Percentiles rank a stretch among this genome's conserved stretches.
phyloP scores from a whole-genome alignment of 35 echinoderm and acorn worm genomes.

The Heliocidaris erythrogramma region DNA sequence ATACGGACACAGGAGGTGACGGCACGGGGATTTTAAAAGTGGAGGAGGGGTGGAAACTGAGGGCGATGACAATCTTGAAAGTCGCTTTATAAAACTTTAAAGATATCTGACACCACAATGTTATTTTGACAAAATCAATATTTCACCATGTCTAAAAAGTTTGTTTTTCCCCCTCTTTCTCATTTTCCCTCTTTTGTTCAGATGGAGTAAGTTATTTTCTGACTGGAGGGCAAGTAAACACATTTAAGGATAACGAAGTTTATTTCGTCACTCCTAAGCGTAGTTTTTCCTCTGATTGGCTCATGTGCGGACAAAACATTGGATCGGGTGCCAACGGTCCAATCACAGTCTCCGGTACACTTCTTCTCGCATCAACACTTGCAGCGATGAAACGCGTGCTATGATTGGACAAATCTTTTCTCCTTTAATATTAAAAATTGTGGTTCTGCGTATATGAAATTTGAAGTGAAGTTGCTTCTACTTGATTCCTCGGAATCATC shows the following conservation, averaged over 20 bases:
- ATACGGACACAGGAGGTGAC: no score
- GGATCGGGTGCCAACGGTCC: neutral
- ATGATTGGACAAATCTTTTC: neutral
- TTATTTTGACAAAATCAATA: neutral
- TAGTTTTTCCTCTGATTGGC: conserved; percentile 31
- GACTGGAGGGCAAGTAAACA: neutral
- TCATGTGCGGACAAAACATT: conserved; percentile 24
- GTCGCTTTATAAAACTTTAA: no score
- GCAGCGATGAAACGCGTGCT: neutral
- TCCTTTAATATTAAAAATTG: neutral
- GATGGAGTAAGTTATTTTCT: conserved; percentile 11
- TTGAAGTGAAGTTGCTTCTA: no score
- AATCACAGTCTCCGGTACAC: conserved; percentile 6
- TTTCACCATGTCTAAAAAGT: neutral
- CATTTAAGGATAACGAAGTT: conserved; percentile 40
- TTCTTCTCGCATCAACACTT: neutral
- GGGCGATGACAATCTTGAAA: no score
- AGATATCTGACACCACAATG: no score
- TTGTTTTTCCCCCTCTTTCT: neutral
- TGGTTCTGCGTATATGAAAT: neutral
- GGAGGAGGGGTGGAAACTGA: no score
- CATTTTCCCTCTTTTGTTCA: neutral
- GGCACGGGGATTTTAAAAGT: no score
- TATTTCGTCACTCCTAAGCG: neutral
- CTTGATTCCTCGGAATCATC: no score